Evolutionary conservation across 2,888 invertebrate genomes (phyloP).

Genomic region (Tenthredo livida): DNA sequence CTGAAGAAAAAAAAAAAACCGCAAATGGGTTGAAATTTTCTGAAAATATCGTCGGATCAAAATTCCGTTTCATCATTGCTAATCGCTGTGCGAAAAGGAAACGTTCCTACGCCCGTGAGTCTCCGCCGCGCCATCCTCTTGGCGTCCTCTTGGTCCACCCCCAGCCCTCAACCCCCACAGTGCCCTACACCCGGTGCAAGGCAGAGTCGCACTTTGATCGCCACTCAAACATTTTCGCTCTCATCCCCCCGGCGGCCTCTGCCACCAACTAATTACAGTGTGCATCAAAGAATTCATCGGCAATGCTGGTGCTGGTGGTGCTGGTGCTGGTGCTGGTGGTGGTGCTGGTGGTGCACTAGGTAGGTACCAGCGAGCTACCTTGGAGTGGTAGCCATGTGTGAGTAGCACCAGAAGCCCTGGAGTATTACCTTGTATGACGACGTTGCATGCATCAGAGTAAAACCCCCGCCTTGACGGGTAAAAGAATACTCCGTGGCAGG

Average conservation of each 20-base stretch:
- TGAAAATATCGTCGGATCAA: neutral
- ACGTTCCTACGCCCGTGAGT: constrained; percentile 20
- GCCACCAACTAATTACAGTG: constrained; percentile 76
- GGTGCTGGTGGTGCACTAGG: neutral
- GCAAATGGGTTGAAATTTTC: too few species aligned
- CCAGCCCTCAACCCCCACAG: constrained; percentile 46
- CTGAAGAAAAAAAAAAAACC: neutral
- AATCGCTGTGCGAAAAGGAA: neutral
- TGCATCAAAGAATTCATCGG: constrained; percentile 77
- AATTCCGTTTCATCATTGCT: neutral
- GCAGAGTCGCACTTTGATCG: constrained; percentile 74
- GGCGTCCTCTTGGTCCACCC: constrained; percentile 43
- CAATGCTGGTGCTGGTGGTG: constrained; percentile 64
- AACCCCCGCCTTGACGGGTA: constrained; percentile 9
- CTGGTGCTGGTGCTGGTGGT: constrained; percentile 44
- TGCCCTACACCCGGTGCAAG: constrained; percentile 60
- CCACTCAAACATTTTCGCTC: constrained; percentile 75
- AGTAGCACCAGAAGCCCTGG: constrained; percentile 8
- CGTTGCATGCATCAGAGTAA: constrained; percentile 10
- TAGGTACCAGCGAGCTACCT: constrained; percentile 9
- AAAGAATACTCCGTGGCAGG: neutral
- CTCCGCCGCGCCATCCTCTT: constrained; percentile 45
- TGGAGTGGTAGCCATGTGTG: constrained; percentile 34
- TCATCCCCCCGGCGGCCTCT: constrained; percentile 63
- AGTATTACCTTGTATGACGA: constrained; percentile 5